Percentiles rank a stretch among this genome's conserved stretches.
These are phyloP conservation scores for Etia nguti DNA, from an alignment of 2,113 vertebrate species.

Conservation along the genomic window DNA sequence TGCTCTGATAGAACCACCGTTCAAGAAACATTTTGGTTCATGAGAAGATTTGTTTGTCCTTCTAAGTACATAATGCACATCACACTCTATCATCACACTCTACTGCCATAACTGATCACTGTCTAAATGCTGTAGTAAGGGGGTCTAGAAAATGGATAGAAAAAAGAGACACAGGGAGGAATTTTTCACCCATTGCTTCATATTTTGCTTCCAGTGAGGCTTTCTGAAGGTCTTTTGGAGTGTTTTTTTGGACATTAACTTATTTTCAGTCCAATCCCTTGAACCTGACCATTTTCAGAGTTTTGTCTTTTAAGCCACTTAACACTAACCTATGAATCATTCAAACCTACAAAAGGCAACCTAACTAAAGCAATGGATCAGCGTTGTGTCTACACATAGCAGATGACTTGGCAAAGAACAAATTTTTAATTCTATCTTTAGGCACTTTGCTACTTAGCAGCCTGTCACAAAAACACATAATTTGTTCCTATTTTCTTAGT, in stretches of 20 bases:
- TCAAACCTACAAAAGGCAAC: background rate
- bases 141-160: background rate
- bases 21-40: background rate
- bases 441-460: background rate
- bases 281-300: background rate
- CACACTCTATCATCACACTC: background rate
- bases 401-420: background rate
- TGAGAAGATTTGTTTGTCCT: background rate
- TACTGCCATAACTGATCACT: background rate
- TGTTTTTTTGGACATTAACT: background rate
- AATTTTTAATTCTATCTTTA: background rate
- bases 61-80: background rate
- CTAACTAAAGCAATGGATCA: background rate
- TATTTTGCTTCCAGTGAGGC: background rate
- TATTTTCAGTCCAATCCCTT: background rate
- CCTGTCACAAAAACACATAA: background rate
- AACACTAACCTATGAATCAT: background rate
- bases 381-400: background rate
- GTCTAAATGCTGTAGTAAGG: background rate
- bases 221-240: background rate
- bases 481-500: background rate
- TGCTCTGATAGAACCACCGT: background rate
- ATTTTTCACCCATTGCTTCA: background rate
- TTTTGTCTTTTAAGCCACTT: background rate
- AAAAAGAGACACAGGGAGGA: background rate